Evolutionary conservation across 2,797 vertebrate genomes (phyloP).

Genomic region (Alouatta caraya): DNA sequence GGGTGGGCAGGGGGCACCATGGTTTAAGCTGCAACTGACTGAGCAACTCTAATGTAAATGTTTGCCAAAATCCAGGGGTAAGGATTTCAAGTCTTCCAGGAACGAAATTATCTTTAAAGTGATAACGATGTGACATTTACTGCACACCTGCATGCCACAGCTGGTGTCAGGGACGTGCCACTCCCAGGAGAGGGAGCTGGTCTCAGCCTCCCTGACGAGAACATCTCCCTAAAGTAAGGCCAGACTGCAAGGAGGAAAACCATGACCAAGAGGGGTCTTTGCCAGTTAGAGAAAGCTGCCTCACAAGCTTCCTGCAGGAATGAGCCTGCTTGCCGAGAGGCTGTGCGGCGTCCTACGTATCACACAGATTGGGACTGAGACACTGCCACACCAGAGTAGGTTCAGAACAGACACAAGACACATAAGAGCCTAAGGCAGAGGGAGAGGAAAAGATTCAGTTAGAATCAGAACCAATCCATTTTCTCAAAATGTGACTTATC

Average conservation of each 20-base stretch:
- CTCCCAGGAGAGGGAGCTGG: slow-evolving; percentile 32
- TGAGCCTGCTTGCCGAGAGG: slow-evolving; percentile 65
- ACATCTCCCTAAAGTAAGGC: slow-evolving; percentile 56
- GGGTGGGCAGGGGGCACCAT: not conserved
- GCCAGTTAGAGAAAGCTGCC: slow-evolving; percentile 74
- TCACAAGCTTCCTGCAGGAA: slow-evolving; percentile 73
- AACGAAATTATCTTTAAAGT: not conserved
- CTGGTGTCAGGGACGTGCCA: slow-evolving; percentile 12
- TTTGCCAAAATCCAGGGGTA: not conserved
- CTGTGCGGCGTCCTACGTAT: slow-evolving; percentile 62
- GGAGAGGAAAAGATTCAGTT: slow-evolving; percentile 82
- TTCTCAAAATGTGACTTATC: slow-evolving; percentile 99
- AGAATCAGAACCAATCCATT: slow-evolving; percentile 80
- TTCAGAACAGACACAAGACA: slow-evolving; percentile 87
- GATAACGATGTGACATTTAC: not conserved
- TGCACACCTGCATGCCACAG: slow-evolving; percentile 57
- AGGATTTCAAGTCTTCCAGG: not conserved
- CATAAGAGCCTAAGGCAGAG: slow-evolving; percentile 83
- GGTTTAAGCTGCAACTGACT: not conserved
- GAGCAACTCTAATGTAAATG: not conserved
- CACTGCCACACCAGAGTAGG: slow-evolving; percentile 85
- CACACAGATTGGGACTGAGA: slow-evolving; percentile 88
- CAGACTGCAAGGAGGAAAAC: slow-evolving; percentile 76
- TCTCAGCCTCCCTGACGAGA: slow-evolving; percentile 1
- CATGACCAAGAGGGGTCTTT: slow-evolving; percentile 75